Conservation (phyloP, 2,113 vertebrate species). For the Erythrocercus mccallii region DNA sequence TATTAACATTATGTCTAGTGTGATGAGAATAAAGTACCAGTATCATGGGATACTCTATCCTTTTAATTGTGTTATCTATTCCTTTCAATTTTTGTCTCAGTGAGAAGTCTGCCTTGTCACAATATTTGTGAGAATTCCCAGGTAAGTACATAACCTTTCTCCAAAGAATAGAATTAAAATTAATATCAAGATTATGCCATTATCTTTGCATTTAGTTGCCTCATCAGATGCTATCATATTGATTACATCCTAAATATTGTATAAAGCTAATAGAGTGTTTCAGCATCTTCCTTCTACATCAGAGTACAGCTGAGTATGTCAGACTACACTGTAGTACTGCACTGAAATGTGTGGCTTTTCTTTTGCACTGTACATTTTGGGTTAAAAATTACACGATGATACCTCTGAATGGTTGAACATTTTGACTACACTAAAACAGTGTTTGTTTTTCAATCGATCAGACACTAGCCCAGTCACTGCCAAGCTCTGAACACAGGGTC, state of each 20-base stretch:
- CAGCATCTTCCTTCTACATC: background rate
- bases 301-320: background rate
- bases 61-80: background rate
- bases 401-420: background rate
- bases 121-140: background rate
- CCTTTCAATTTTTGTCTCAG: background rate
- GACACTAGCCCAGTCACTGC: background rate
- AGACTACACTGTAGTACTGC: background rate
- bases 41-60: background rate
- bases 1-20: background rate
- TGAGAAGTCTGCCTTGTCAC: background rate
- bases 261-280: background rate
- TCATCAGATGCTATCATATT: background rate
- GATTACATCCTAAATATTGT: background rate
- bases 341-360: background rate
- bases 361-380: background rate
- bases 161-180: background rate
- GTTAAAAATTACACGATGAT: accelerated
- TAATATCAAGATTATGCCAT: background rate
- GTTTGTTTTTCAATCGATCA: background rate
- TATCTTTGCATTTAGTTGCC: background rate
- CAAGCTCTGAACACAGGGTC: background rate
- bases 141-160: background rate
- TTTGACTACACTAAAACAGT: background rate
- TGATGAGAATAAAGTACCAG: background rate